Conservation (phyloP, 2,113 vertebrate species). For the Hippocampus mohnikei region DNA sequence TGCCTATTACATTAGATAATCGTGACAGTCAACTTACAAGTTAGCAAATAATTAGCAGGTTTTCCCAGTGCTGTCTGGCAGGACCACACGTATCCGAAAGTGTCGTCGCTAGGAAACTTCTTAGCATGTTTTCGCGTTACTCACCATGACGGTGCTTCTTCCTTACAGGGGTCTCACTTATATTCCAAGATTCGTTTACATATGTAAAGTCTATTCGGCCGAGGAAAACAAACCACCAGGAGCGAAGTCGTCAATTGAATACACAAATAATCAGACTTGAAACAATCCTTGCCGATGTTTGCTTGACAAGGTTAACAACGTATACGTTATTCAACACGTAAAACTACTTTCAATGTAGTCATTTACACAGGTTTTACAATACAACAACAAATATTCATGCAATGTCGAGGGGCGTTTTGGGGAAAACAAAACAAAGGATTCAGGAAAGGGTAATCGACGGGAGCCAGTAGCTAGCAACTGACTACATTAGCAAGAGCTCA, state of each 20-base stretch:
- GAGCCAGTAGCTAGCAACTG: slow-evolving; percentile 27
- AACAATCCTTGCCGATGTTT: neutral
- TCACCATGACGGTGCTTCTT: neutral
- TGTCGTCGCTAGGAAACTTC: neutral
- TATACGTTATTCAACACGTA: neutral
- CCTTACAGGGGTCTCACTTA: neutral
- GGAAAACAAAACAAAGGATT: slow-evolving; percentile 49
- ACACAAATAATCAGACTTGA: neutral
- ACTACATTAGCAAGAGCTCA: slow-evolving; percentile 2
- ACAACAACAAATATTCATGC: no score
- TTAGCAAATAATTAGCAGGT: neutral
- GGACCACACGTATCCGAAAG: neutral
- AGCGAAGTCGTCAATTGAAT: neutral
- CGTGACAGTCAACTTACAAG: neutral
- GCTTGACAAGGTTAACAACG: neutral
- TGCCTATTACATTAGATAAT: neutral
- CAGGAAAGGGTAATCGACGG: slow-evolving; percentile 21
- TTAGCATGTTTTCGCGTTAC: neutral
- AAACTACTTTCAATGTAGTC: neutral
- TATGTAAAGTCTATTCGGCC: neutral
- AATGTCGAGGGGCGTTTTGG: neutral
- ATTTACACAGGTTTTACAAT: neutral
- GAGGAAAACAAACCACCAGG: neutral
- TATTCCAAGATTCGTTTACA: neutral
- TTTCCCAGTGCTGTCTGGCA: neutral